phyloP scores from a whole-genome alignment of 2,797 vertebrate species.

The Alca torda region DNA sequence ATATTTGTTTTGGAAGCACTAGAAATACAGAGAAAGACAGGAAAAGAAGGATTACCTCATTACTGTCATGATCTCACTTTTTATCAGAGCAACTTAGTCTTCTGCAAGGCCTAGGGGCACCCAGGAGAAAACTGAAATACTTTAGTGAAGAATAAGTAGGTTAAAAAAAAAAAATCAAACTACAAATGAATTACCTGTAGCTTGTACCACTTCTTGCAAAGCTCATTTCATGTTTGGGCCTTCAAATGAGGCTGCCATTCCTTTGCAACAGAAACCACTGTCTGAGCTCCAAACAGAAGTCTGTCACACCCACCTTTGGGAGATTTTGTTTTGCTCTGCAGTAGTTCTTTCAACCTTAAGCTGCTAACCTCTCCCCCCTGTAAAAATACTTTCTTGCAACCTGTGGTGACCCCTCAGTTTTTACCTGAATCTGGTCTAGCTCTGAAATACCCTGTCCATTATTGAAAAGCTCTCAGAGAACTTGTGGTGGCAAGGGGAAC shows the following conservation, averaged over 20 bases:
- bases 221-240: not conserved
- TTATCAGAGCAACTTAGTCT: conserved; percentile 35
- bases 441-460: rapidly evolving
- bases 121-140: not conserved
- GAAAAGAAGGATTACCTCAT: conserved; percentile 39
- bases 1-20: conserved; percentile 58
- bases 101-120: conserved; percentile 4
- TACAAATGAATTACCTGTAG: not conserved
- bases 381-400: not conserved
- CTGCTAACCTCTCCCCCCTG: not conserved
- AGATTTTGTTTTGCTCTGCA: not conserved
- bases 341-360: not conserved
- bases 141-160: not conserved
- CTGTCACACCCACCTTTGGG: not conserved
- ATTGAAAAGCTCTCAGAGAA: not conserved
- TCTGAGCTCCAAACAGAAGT: not conserved
- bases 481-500: not conserved
- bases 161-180: not conserved
- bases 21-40: conserved; percentile 12
- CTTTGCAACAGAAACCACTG: not conserved
- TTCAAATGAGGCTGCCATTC: not conserved
- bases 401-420: not conserved
- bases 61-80: conserved; percentile 49
- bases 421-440: not conserved
- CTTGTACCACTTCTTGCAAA: conserved; percentile 40